A percentile compares a stretch with the other conserved stretches of the same genome.
Conservation (phyloP, 2,888 invertebrate species). For the Agonum fuliginosum region DNA sequence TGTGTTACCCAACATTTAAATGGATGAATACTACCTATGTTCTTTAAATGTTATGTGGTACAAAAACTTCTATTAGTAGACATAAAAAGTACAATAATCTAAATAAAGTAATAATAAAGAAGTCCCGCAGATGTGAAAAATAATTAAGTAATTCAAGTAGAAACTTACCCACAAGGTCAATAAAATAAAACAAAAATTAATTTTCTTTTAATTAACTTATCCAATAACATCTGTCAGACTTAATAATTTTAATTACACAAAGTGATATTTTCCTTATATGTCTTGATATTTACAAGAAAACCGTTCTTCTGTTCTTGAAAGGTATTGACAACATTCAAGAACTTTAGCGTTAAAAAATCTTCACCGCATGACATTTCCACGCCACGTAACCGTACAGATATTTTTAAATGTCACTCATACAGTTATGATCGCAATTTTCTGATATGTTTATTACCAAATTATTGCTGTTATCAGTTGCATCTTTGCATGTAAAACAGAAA, state of each 20-base stretch:
- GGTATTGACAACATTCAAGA: conserved; percentile 4
- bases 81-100: too few relatives aligned
- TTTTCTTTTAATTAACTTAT: conserved; percentile 35
- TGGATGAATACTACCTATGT: too few relatives aligned
- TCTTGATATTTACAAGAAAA: conserved; percentile 27
- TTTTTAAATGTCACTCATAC: conserved; percentile 37
- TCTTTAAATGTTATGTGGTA: too few relatives aligned
- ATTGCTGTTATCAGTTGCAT: conserved; percentile 33
- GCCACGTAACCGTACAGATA: background rate
- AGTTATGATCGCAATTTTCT: conserved; percentile 26
- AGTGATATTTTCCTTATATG: conserved; percentile 22
- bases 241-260: conserved; percentile 13
- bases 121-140: background rate
- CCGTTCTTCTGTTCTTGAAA: background rate
- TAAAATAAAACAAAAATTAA: conserved; percentile 23
- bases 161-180: conserved; percentile 4
- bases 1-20: too few relatives aligned
- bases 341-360: background rate
- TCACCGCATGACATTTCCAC: conserved; percentile 22
- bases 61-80: too few relatives aligned
- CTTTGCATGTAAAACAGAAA: conserved; percentile 30
- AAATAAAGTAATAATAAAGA: background rate
- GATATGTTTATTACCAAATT: conserved; percentile 49
- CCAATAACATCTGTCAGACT: conserved; percentile 28
- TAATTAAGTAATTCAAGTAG: conserved; percentile 24